Percentiles rank a stretch among this genome's conserved stretches.
Conservation (phyloP, 2,113 vertebrate genomes). For the Ahaetulla prasina region DNA sequence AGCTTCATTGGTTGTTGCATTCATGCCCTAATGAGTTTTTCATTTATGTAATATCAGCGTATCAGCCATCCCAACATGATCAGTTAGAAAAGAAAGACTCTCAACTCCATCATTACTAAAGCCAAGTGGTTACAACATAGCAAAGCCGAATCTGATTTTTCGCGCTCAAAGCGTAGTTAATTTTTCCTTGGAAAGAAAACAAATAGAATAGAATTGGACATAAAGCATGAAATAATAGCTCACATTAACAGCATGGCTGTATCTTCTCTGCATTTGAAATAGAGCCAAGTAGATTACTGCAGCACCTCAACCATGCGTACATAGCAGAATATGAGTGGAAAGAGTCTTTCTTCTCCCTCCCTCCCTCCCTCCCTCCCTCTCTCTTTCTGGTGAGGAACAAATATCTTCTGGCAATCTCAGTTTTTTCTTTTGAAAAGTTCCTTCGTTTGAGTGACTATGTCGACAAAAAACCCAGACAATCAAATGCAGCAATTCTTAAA, state of each 20-base stretch:
- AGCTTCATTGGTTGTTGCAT: neutral
- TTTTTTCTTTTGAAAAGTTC: neutral
- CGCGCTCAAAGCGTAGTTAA: neutral
- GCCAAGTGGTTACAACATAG: neutral
- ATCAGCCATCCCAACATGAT: neutral
- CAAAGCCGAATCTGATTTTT: neutral
- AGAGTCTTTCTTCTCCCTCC: neutral
- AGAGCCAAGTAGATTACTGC: neutral
- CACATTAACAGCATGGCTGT: neutral
- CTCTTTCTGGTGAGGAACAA: neutral
- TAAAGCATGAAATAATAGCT: neutral
- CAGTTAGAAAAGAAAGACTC: neutral
- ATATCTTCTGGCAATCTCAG: neutral
- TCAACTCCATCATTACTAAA: neutral
- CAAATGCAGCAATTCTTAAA: neutral
- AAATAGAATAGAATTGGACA: neutral
- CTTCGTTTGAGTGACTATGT: neutral
- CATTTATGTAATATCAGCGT: neutral
- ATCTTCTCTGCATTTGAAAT: neutral
- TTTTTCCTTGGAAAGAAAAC: neutral
- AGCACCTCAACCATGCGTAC: neutral
- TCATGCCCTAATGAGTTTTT: neutral
- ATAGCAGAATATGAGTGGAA: neutral
- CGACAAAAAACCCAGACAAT: neutral
- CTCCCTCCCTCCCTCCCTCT: no score